These are phyloP conservation scores for Parapsyche elsis DNA, from an alignment of 1,140 invertebrate genomes.

Conservation along the genomic window DNA sequence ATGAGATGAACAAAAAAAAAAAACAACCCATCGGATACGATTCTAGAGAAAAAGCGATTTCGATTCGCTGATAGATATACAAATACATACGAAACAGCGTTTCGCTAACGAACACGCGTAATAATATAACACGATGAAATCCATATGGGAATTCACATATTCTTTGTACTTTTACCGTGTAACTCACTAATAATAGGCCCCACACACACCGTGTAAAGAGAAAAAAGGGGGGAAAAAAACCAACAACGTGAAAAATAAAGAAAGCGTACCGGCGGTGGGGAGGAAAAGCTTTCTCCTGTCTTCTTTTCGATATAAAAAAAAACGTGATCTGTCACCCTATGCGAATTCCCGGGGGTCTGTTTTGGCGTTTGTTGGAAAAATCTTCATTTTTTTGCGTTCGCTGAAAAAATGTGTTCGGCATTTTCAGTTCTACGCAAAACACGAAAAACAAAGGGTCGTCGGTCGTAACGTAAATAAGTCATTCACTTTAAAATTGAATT, in stretches of 20 bases:
- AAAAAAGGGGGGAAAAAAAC: neutral
- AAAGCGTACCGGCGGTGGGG: no score
- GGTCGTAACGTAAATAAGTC: no score
- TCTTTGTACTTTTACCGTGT: neutral
- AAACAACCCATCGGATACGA: conserved; percentile 6
- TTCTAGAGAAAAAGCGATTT: conserved; percentile 3
- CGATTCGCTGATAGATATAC: neutral
- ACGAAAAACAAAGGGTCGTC: no score
- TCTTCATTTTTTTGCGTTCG: conserved; percentile 2
- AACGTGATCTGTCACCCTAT: conserved; percentile 1
- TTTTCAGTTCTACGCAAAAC: no score
- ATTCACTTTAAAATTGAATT: no score
- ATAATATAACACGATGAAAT: neutral
- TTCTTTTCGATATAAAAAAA: neutral
- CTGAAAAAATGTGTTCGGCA: no score
- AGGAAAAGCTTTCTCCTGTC: conserved; percentile 7
- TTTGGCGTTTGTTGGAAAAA: neutral
- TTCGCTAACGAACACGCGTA: neutral
- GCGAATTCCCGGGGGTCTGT: no score
- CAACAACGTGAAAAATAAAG: no score
- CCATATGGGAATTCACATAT: neutral
- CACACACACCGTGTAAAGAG: neutral
- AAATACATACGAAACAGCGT: neutral
- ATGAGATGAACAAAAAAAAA: no score
- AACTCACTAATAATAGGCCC: neutral